Conservation (phyloP, 2,888 invertebrate species). For the Ectemnius cavifrons region DNA sequence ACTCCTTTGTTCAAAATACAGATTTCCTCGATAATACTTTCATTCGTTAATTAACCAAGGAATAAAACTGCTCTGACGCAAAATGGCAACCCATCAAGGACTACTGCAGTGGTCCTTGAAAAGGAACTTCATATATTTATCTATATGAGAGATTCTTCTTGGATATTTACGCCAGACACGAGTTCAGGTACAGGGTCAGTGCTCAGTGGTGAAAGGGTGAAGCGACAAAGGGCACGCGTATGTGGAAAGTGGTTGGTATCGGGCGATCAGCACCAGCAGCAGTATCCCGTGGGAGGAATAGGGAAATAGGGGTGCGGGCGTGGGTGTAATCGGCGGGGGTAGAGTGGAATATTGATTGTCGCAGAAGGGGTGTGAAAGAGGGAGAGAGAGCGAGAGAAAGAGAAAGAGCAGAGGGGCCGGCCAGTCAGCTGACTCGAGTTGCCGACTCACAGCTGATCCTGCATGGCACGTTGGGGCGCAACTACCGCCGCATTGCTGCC, state of each 20-base stretch:
- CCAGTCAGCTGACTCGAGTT: constrained; percentile 73
- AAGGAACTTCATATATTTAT: no score
- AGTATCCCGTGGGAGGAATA: background rate
- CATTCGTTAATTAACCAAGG: no score
- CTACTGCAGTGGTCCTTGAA: no score
- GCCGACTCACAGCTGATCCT: constrained; percentile 71
- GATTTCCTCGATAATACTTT: no score
- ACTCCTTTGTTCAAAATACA: no score
- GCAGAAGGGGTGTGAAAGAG: constrained; percentile 58
- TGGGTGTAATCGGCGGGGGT: constrained; percentile 45
- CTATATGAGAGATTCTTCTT: no score
- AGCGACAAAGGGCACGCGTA: no score
- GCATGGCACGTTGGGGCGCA: constrained; percentile 62
- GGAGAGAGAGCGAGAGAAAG: constrained; percentile 5
- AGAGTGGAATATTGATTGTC: constrained; percentile 72
- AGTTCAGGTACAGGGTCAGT: no score
- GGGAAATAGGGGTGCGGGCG: constrained; percentile 39
- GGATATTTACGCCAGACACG: no score
- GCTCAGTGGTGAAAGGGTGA: no score
- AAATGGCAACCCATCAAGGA: no score
- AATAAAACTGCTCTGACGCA: no score
- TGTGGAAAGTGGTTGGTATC: background rate
- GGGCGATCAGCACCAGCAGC: background rate
- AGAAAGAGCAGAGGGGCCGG: constrained; percentile 55
- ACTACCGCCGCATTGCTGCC: constrained; percentile 71